These are phyloP conservation scores for Herpetotheres cachinnans DNA, from an alignment of 2,113 vertebrate genomes.

Conservation along the genomic window DNA sequence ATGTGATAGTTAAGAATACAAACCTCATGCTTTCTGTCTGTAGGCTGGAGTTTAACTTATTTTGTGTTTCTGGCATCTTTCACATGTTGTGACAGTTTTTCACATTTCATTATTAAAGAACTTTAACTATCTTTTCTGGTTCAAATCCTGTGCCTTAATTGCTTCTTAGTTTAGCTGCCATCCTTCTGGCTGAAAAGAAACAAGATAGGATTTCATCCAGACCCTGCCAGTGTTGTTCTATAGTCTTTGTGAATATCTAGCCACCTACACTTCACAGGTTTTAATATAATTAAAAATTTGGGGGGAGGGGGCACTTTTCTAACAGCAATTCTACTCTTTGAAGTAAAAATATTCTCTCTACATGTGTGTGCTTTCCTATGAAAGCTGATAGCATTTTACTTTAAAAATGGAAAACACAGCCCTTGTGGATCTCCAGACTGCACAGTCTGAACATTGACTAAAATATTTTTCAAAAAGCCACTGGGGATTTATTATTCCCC, in stretches of 20 bases:
- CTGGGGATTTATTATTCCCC: neutral
- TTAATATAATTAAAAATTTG: neutral
- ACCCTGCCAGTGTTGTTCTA: neutral
- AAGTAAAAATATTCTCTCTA: neutral
- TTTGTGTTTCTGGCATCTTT: neutral
- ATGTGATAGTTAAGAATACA: neutral
- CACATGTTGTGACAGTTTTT: neutral
- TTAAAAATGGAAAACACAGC: neutral
- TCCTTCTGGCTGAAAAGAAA: neutral
- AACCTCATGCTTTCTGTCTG: neutral
- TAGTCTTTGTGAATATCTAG: neutral
- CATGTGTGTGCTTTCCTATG: neutral
- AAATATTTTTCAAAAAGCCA: neutral
- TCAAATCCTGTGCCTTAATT: neutral
- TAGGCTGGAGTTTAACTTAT: neutral
- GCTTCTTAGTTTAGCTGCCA: neutral
- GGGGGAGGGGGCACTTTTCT: neutral
- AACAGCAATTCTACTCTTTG: neutral
- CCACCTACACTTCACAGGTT: neutral
- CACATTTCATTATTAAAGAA: neutral
- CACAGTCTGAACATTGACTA: neutral
- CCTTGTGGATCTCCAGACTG: neutral
- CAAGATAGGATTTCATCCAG: neutral
- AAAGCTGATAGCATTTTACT: neutral
- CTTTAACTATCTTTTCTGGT: neutral